Evolutionary conservation across 1,140 invertebrate species (phyloP).

Genomic region (Drosophila tani): DNA sequence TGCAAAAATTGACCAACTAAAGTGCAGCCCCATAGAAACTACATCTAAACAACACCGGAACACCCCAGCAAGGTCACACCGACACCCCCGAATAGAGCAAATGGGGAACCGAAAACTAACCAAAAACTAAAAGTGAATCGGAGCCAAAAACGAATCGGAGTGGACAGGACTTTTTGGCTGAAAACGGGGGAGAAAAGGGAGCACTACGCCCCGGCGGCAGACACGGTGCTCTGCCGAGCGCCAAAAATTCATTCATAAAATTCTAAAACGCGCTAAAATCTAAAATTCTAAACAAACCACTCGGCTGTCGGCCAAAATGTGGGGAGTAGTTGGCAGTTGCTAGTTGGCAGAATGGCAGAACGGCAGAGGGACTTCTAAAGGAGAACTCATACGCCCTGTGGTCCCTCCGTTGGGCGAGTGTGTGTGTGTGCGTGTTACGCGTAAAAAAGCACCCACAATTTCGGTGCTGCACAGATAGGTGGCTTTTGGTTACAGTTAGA

Average conservation of each 20-base stretch:
- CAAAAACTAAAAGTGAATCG: slow-evolving; percentile 80
- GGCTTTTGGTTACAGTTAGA: slow-evolving; percentile 2
- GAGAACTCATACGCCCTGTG: slow-evolving; percentile 23
- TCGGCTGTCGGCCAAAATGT: slow-evolving; percentile 40
- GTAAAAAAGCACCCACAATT: slow-evolving; percentile 47
- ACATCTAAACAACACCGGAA: slow-evolving; percentile 72
- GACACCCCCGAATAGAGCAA: slow-evolving; percentile 39
- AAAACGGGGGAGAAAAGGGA: not conserved
- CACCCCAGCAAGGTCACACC: slow-evolving; percentile 61
- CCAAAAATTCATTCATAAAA: slow-evolving; percentile 83
- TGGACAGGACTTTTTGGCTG: slow-evolving; percentile 7
- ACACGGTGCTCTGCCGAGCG: slow-evolving; percentile 39
- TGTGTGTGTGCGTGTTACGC: slow-evolving; percentile 34
- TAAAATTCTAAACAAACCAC: slow-evolving; percentile 81
- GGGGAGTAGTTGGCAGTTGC: slow-evolving; percentile 9
- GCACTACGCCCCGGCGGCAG: not conserved
- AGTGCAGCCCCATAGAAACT: slow-evolving; percentile 58
- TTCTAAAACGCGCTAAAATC: slow-evolving; percentile 84
- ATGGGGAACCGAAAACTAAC: slow-evolving; percentile 76
- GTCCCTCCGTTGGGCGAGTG: slow-evolving; percentile 12
- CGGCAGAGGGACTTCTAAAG: slow-evolving; percentile 18
- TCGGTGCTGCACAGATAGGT: slow-evolving; percentile 11
- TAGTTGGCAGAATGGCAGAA: not conserved
- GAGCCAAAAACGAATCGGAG: slow-evolving; percentile 37
- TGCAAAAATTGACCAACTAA: slow-evolving; percentile 66